Evolutionary conservation across 2,113 vertebrate species (phyloP).

Genomic region (Periophthalmodon schlosseri): DNA sequence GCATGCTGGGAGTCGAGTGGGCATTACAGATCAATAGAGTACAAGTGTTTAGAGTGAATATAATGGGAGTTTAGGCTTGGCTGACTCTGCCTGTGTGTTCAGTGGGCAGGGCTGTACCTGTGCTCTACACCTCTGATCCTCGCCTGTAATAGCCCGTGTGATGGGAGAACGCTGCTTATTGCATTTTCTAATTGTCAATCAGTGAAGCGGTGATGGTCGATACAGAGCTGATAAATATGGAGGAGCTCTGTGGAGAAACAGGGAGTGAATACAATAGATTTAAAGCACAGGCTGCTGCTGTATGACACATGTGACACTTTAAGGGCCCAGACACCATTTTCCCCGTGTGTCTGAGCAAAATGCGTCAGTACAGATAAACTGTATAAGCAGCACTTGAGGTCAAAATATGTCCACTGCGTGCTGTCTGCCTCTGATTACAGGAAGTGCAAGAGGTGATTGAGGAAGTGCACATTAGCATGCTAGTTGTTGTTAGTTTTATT

Average conservation of each 20-base stretch:
- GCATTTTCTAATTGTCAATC: slow-evolving; percentile 15
- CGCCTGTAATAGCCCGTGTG: neutral
- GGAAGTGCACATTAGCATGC: no score
- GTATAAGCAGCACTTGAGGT: no score
- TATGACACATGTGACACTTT: no score
- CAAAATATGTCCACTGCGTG: no score
- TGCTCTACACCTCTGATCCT: neutral
- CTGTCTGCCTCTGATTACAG: no score
- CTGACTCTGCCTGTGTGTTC: neutral
- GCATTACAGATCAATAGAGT: slow-evolving; percentile 14
- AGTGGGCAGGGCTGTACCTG: neutral
- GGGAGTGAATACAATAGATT: no score
- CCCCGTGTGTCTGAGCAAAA: no score
- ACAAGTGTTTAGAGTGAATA: slow-evolving; percentile 7
- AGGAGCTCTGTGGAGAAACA: slow-evolving; percentile 4
- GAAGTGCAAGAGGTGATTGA: no score
- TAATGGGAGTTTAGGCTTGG: slow-evolving; percentile 20
- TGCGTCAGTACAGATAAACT: no score
- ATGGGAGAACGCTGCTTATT: neutral
- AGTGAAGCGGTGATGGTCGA: slow-evolving; percentile 24
- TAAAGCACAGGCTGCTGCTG: neutral
- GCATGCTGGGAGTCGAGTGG: neutral
- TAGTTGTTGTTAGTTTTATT: no score
- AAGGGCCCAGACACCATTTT: no score
- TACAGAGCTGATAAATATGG: slow-evolving; percentile 32